Evolutionary conservation across 2,797 vertebrate species (phyloP).

Genomic region (Scolopax bukidnonensis): DNA sequence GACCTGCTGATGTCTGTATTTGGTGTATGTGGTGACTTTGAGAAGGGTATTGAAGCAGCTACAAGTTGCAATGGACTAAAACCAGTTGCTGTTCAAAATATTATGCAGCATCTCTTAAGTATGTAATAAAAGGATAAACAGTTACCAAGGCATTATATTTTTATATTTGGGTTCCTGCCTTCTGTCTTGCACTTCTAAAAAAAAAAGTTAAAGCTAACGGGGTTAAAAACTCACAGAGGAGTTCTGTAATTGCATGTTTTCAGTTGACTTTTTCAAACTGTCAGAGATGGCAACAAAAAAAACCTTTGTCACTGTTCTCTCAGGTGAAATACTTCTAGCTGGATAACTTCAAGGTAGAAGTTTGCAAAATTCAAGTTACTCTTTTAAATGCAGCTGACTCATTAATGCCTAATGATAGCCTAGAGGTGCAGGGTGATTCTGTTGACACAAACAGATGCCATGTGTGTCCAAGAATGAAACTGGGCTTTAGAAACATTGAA

Average conservation of each 20-base stretch:
- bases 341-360: not conserved
- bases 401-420: not conserved
- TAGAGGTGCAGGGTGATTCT: not conserved
- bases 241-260: not conserved
- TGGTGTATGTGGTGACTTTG: not conserved
- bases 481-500: not conserved
- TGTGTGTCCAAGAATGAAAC: not conserved
- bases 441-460: not conserved
- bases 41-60: not conserved
- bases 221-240: not conserved
- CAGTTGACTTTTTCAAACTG: not conserved
- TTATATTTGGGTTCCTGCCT: not conserved
- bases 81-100: not conserved
- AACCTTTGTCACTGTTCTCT: not conserved
- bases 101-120: not conserved
- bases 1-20: conserved; percentile 22
- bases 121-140: not conserved
- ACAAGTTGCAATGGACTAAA: not conserved
- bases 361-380: not conserved
- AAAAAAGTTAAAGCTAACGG: not conserved
- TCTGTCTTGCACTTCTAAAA: not conserved
- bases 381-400: not conserved
- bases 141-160: not conserved
- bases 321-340: not conserved
- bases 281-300: not conserved